Evolutionary conservation across 2,888 invertebrate species (phyloP).

Genomic region (Apamea anceps): DNA sequence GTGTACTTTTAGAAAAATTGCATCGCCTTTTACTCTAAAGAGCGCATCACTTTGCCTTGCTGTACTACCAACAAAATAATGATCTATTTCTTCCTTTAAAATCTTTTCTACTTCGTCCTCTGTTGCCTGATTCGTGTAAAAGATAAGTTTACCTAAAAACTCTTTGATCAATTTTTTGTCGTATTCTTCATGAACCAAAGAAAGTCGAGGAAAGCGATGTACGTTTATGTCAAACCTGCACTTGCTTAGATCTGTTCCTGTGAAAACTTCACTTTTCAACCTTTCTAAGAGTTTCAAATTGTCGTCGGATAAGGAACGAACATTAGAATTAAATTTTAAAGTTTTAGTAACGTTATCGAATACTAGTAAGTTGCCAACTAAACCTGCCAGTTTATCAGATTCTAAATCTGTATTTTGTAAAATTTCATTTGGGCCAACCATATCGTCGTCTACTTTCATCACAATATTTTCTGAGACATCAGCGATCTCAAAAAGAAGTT

Average conservation of each 20-base stretch:
- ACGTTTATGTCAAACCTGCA: slow-evolving; percentile 53
- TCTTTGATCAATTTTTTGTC: slow-evolving; percentile 37
- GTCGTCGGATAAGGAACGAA: slow-evolving; percentile 17
- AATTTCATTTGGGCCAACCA: slow-evolving; percentile 35
- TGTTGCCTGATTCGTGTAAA: slow-evolving; percentile 64
- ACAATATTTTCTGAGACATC: slow-evolving; percentile 19
- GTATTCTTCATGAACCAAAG: slow-evolving; percentile 21
- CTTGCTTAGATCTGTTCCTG: slow-evolving; percentile 24
- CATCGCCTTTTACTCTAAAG: slow-evolving; percentile 44
- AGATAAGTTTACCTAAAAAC: slow-evolving; percentile 47
- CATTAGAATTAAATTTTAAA: slow-evolving; percentile 52
- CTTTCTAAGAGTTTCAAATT: slow-evolving; percentile 33
- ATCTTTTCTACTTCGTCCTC: slow-evolving; percentile 61
- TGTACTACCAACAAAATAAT: slow-evolving; percentile 6
- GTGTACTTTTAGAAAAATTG: slow-evolving; percentile 60
- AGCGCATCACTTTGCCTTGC: slow-evolving; percentile 14
- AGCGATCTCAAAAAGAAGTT: slow-evolving; percentile 25
- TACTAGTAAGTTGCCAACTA: slow-evolving; percentile 59
- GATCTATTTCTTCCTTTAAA: slow-evolving; percentile 58
- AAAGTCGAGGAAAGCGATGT: slow-evolving; percentile 41
- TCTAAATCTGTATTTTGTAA: slow-evolving; percentile 48
- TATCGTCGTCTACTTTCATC: slow-evolving; percentile 42
- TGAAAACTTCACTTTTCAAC: slow-evolving; percentile 22
- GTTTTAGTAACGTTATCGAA: slow-evolving; percentile 35
- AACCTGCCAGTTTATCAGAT: slow-evolving; percentile 37